Evolutionary conservation across 35 echinoderm and acorn worm genomes (phyloP).

Genomic region (Amphiura filiformis): DNA sequence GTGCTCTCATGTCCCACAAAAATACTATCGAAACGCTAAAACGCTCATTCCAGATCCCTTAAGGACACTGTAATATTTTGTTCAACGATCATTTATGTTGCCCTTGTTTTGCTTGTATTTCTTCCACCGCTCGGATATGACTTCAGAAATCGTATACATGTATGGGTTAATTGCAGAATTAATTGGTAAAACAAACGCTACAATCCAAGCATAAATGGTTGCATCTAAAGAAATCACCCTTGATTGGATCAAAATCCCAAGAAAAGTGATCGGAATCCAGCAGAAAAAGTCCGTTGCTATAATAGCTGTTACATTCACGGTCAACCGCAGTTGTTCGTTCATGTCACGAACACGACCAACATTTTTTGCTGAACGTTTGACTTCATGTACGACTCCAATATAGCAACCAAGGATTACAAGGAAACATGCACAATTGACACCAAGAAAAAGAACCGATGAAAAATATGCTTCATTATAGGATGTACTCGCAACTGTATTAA

Average conservation of each 20-base stretch:
- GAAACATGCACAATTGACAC: neutral
- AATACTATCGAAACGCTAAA: too few relatives aligned
- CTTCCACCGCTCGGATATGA: too few relatives aligned
- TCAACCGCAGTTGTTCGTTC: constrained; percentile 25
- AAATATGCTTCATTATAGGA: neutral
- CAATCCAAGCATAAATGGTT: constrained; percentile 25
- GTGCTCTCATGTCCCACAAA: too few relatives aligned
- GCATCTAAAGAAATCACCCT: neutral
- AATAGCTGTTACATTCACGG: constrained; percentile 18
- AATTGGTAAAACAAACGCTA: too few relatives aligned
- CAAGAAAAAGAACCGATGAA: neutral
- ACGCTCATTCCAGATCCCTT: too few relatives aligned
- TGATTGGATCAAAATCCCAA: constrained; percentile 11
- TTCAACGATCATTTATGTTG: too few relatives aligned
- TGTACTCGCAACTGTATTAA: neutral
- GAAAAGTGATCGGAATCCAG: constrained; percentile 50
- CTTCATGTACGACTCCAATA: neutral
- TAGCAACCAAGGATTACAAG: too few relatives aligned
- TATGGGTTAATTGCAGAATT: constrained; percentile 40
- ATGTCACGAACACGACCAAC: neutral
- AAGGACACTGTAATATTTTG: too few relatives aligned
- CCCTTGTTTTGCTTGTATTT: too few relatives aligned
- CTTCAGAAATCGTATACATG: constrained; percentile 38
- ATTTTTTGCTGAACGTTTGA: neutral
- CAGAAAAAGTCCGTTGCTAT: constrained; percentile 41